These are phyloP conservation scores for Calycopis cecrops DNA, from an alignment of 1,140 invertebrate genomes.

Conservation along the genomic window DNA sequence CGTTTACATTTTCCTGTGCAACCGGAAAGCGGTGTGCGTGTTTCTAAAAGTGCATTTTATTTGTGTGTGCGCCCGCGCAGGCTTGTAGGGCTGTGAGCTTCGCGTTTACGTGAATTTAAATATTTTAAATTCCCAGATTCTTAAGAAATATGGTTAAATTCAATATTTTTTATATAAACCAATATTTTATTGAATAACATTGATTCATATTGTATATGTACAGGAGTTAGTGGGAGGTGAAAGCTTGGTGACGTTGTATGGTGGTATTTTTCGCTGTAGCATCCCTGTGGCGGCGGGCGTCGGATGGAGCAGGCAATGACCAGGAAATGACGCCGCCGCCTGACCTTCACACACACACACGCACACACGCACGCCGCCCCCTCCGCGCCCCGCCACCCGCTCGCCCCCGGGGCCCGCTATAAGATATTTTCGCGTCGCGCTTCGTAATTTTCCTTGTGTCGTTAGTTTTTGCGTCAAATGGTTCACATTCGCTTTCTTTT, in stretches of 20 bases:
- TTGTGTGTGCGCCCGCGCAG: conserved; percentile 19
- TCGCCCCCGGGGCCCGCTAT: conserved; percentile 2
- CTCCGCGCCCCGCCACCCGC: conserved; percentile 31
- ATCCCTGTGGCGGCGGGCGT: conserved; percentile 30
- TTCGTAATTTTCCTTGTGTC: conserved; percentile 26
- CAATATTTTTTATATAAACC: too few relatives aligned
- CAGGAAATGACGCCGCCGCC: conserved; percentile 75
- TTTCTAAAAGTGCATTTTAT: conserved; percentile 37
- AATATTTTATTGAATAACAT: too few relatives aligned
- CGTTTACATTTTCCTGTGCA: conserved; percentile 51
- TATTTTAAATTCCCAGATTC: too few relatives aligned
- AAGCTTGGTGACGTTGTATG: too few relatives aligned
- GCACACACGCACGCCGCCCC: conserved; percentile 35
- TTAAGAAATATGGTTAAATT: too few relatives aligned
- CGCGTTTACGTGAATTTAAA: too few relatives aligned
- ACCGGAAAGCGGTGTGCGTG: conserved; percentile 56
- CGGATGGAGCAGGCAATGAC: conserved; percentile 70
- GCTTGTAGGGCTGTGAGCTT: conserved; percentile 21
- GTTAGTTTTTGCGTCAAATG: conserved; percentile 5
- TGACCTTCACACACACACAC: conserved; percentile 62
- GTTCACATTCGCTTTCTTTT: neutral
- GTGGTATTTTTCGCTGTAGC: neutral
- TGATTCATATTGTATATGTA: too few relatives aligned
- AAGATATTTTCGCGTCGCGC: conserved; percentile 25
- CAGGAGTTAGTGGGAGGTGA: too few relatives aligned